These are phyloP conservation scores for Idris sp. DNA, from an alignment of 1,140 invertebrate species.

Conservation along the genomic window DNA sequence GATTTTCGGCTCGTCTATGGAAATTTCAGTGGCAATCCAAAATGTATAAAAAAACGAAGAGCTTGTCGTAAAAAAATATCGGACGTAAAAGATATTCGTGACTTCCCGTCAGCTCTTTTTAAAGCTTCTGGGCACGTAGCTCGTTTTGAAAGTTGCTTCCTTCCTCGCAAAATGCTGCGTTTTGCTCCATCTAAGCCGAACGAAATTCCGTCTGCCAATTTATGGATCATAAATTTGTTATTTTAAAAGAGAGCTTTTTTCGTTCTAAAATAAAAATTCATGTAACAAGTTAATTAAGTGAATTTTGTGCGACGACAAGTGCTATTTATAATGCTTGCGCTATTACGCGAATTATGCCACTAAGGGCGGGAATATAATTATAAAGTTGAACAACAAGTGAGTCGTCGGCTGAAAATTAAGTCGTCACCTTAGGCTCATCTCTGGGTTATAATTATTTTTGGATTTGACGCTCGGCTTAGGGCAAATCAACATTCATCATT, in stretches of 20 bases:
- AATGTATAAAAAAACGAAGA: conserved; percentile 9
- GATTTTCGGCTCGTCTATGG: no score
- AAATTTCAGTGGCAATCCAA: no score
- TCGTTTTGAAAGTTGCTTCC: conserved; percentile 48
- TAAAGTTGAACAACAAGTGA: conserved; percentile 13
- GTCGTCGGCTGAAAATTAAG: conserved; percentile 24
- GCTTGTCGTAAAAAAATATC: conserved; percentile 26
- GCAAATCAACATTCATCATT: conserved; percentile 14
- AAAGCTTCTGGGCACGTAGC: conserved; percentile 43
- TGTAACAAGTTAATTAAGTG: conserved; percentile 15
- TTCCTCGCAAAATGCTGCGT: conserved; percentile 19
- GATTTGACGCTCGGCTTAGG: neutral
- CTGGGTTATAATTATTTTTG: conserved; percentile 13
- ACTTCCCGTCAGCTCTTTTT: conserved; percentile 36
- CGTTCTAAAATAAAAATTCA: no score
- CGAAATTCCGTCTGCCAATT: conserved; percentile 9
- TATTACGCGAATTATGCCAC: conserved; percentile 27
- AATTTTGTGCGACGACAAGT: neutral
- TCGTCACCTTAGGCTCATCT: conserved; percentile 9
- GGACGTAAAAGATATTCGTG: conserved; percentile 25
- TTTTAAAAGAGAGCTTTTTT: no score
- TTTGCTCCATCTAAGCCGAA: conserved; percentile 19
- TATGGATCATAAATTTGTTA: no score
- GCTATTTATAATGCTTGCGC: conserved; percentile 24
- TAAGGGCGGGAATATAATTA: conserved; percentile 24